Percentiles rank a stretch among this genome's conserved stretches.
Evolutionary conservation across 2,888 invertebrate genomes (phyloP).

Genomic region (Limnephilus auricula): DNA sequence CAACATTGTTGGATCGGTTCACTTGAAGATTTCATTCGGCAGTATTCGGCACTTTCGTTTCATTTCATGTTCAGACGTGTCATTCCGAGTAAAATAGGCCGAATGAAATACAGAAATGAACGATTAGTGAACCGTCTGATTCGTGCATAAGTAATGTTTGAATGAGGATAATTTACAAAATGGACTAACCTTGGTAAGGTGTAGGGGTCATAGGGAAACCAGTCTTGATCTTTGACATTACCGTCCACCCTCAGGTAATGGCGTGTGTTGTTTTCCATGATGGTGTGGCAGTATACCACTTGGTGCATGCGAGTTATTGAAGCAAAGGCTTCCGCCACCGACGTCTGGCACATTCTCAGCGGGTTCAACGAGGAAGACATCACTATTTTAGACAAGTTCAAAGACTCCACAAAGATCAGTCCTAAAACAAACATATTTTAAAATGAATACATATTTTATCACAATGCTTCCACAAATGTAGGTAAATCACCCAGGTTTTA

Average conservation of each 20-base stretch:
- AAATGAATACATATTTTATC: slow-evolving; percentile 20
- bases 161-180: neutral
- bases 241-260: slow-evolving; percentile 73
- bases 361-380: slow-evolving; percentile 93
- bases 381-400: slow-evolving; percentile 92
- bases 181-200: slow-evolving; percentile 80
- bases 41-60: too few species aligned
- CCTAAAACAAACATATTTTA: slow-evolving; percentile 78
- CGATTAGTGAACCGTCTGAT: too few species aligned
- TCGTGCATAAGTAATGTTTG: neutral
- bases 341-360: slow-evolving; percentile 86
- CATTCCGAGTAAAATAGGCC: too few species aligned
- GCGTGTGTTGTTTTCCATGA: slow-evolving; percentile 90
- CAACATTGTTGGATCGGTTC: too few species aligned
- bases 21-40: too few species aligned
- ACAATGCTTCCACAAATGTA: too few species aligned
- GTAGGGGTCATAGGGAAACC: slow-evolving; percentile 96
- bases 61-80: too few species aligned
- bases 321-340: slow-evolving; percentile 88
- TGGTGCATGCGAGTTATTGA: slow-evolving; percentile 90
- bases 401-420: slow-evolving; percentile 86
- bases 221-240: slow-evolving; percentile 80
- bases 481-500: too few species aligned
- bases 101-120: too few species aligned
- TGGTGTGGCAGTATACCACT: slow-evolving; percentile 93